Evolutionary conservation across 2,797 vertebrate species (phyloP).

Genomic region (Fringilla coelebs): DNA sequence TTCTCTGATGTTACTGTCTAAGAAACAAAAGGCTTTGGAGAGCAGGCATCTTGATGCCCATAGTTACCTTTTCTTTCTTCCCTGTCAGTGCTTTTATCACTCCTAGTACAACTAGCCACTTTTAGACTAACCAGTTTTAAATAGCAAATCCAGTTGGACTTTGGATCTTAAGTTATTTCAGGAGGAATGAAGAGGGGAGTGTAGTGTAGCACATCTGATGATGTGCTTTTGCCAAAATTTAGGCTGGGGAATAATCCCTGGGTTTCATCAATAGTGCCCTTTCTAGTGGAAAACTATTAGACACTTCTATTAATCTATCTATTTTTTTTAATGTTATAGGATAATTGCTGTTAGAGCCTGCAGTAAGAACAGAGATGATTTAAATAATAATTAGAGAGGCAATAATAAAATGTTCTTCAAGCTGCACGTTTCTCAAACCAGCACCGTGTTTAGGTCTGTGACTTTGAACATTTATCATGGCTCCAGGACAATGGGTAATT

Average conservation of each 20-base stretch:
- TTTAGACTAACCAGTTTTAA: background rate
- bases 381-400: background rate
- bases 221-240: background rate
- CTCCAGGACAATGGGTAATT: background rate
- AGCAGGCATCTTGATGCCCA: background rate
- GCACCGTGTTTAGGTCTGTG: background rate
- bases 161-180: background rate
- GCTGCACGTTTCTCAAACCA: background rate
- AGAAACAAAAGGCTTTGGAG: background rate
- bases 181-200: background rate
- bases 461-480: background rate
- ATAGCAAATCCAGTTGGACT: background rate
- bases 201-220: background rate
- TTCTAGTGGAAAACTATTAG: background rate
- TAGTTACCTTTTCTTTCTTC: background rate
- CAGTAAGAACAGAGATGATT: background rate
- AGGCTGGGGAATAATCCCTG: background rate
- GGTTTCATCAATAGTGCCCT: background rate
- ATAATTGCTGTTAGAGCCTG: background rate
- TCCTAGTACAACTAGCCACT: background rate
- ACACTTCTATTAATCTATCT: background rate
- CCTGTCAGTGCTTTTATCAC: background rate
- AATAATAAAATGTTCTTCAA: background rate
- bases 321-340: background rate
- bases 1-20: background rate